Percentiles rank a stretch among this genome's conserved stretches.
phyloP scores from a whole-genome alignment of 92 coral and sea anemone genomes.

The Zoanthus sansibaricus region DNA sequence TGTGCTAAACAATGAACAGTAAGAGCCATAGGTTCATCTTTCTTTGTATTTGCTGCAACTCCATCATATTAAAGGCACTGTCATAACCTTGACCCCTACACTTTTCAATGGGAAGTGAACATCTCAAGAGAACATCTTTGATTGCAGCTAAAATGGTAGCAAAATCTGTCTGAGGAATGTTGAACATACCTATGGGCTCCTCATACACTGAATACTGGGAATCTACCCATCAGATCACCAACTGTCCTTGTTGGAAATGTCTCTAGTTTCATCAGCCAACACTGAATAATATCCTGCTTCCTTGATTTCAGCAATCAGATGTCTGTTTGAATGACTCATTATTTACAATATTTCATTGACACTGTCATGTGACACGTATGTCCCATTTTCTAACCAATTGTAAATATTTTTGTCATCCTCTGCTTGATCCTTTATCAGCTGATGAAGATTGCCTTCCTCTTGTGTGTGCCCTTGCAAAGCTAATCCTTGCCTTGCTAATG shows the following conservation, averaged over 20 bases:
- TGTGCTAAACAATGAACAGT: neutral
- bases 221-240: slow-evolving; percentile 37
- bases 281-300: neutral
- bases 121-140: slow-evolving; percentile 10
- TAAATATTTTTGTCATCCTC: neutral
- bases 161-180: neutral
- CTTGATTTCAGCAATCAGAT: neutral
- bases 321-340: slow-evolving; percentile 15
- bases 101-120: slow-evolving; percentile 7
- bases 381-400: neutral
- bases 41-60: too few relatives aligned
- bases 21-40: too few relatives aligned
- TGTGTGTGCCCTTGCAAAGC: slow-evolving; percentile 13
- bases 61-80: too few relatives aligned
- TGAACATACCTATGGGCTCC: slow-evolving; percentile 45
- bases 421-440: slow-evolving; percentile 11
- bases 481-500: slow-evolving; percentile 38
- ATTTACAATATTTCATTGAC: slow-evolving; percentile 31
- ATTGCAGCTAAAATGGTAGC: slow-evolving; percentile 26
- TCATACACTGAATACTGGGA: neutral
- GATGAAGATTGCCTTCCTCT: slow-evolving; percentile 37
- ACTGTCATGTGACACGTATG: slow-evolving; percentile 37
- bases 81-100: slow-evolving; percentile 34
- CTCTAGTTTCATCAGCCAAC: neutral
- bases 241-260: slow-evolving; percentile 39